phyloP scores from a whole-genome alignment of 2,797 vertebrate species.

The Sebastes jordani region DNA sequence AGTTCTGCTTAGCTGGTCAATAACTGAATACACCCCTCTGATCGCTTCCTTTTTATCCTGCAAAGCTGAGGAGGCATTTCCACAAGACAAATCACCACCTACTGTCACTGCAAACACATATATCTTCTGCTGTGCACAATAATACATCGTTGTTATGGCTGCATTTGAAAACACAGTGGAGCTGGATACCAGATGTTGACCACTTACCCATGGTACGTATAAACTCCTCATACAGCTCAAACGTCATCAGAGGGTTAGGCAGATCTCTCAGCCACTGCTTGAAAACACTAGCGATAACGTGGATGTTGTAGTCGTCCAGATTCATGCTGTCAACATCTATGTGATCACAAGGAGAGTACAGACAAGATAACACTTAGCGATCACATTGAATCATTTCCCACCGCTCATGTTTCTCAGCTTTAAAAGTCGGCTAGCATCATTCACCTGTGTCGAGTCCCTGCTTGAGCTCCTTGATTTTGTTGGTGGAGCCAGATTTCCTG shows the following conservation, averaged over 20 bases:
- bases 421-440: background rate
- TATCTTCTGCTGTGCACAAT: background rate
- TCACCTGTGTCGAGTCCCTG: slow-evolving; percentile 90
- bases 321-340: slow-evolving; percentile 91
- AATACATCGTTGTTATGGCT: background rate
- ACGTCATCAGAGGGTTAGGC: slow-evolving; percentile 97
- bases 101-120: background rate
- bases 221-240: slow-evolving; percentile 97
- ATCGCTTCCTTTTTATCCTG: slow-evolving; percentile 93
- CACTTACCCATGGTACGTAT: slow-evolving; percentile 93
- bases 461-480: slow-evolving; percentile 97
- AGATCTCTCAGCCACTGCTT: slow-evolving; percentile 98
- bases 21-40: slow-evolving; percentile 91
- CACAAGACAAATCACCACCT: slow-evolving; percentile 9
- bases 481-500: slow-evolving; percentile 95
- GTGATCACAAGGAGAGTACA: background rate
- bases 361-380: background rate
- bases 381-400: background rate
- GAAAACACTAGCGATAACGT: slow-evolving; percentile 97
- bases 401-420: background rate
- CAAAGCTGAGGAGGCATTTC: slow-evolving; percentile 81
- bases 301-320: slow-evolving; percentile 98
- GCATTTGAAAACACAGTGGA: background rate
- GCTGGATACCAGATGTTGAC: background rate
- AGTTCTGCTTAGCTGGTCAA: slow-evolving; percentile 96